Evolutionary conservation across 2,888 invertebrate species (phyloP).

Genomic region (Tenodera sinensis): DNA sequence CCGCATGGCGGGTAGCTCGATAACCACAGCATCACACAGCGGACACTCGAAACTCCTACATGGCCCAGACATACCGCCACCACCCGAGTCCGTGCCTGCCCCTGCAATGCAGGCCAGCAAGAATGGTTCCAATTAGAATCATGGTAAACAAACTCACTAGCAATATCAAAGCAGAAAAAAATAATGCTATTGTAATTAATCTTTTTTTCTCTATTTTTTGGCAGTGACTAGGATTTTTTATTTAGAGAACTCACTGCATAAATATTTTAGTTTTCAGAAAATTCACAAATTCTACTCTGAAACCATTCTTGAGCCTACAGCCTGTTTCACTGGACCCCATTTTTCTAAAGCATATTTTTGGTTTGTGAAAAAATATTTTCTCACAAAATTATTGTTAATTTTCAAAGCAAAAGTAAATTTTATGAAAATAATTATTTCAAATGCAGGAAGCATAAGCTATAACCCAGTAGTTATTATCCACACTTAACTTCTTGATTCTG

Average conservation of each 20-base stretch:
- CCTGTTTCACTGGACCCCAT: not conserved
- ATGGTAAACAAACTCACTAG: conserved; percentile 8
- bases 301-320: conserved; percentile 28
- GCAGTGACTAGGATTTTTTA: not conserved
- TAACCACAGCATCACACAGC: conserved; percentile 65
- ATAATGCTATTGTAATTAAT: not conserved
- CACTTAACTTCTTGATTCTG: not conserved
- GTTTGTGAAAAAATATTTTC: not conserved
- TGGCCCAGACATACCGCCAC: conserved; percentile 23
- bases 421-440: not conserved
- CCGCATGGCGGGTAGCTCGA: conserved; percentile 63
- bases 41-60: conserved; percentile 60
- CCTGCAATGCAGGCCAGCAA: conserved; percentile 33
- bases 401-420: not conserved
- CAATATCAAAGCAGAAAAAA: not conserved
- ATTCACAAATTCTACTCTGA: conserved; percentile 2
- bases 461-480: not conserved
- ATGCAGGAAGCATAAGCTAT: not conserved
- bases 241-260: not conserved
- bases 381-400: not conserved
- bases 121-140: conserved; percentile 32
- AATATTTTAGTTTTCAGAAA: not conserved
- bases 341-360: not conserved
- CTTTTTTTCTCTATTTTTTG: not conserved
- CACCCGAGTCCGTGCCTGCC: conserved; percentile 33